Conservation (phyloP, 1,140 invertebrate genomes). For the Drosophila mauritiana region DNA sequence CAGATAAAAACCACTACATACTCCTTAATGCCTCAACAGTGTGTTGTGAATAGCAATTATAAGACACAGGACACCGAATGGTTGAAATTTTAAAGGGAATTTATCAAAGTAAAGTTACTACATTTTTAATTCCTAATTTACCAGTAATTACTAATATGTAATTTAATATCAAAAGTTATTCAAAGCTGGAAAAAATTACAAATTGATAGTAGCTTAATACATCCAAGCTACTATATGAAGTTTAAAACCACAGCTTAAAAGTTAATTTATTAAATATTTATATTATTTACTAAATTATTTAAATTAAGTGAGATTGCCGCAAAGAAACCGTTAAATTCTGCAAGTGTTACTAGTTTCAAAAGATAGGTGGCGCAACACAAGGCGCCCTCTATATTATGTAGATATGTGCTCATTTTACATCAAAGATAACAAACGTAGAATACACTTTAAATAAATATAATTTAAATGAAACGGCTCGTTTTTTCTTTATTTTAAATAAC, state of each 20-base stretch:
- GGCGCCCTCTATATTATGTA: conserved; percentile 13
- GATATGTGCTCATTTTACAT: conserved; percentile 14
- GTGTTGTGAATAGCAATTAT: not conserved
- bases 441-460: not conserved
- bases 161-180: too few relatives aligned
- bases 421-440: not conserved
- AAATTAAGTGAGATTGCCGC: not conserved
- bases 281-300: not conserved
- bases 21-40: not conserved
- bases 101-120: too few relatives aligned
- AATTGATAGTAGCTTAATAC: too few relatives aligned
- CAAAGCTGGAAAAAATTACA: too few relatives aligned
- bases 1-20: not conserved
- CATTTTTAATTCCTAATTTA: too few relatives aligned
- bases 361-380: conserved; percentile 4
- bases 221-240: too few relatives aligned
- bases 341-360: not conserved
- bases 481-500: too few relatives aligned
- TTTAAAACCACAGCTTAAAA: too few relatives aligned
- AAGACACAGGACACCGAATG: not conserved
- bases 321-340: not conserved
- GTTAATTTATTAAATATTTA: not conserved
- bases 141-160: too few relatives aligned
- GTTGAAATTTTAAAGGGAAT: too few relatives aligned
- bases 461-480: too few relatives aligned